These are phyloP conservation scores for Centropus unirufus DNA, from an alignment of 2,113 vertebrate species.

Conservation along the genomic window DNA sequence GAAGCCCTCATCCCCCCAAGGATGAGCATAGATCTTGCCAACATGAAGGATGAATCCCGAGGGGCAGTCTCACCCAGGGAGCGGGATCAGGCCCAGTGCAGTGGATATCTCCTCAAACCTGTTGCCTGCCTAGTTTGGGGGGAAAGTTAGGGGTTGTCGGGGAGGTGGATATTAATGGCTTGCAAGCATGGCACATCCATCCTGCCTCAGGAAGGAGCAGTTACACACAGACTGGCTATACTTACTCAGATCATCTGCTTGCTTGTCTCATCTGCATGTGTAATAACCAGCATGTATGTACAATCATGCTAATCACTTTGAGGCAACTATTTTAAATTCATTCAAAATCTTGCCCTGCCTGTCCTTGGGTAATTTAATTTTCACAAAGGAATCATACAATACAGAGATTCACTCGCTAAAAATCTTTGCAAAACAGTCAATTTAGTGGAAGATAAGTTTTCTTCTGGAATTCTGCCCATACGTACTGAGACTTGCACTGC, in stretches of 20 bases:
- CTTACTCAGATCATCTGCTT: not conserved
- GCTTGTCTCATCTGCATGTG: constrained; percentile 38
- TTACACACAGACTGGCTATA: not conserved
- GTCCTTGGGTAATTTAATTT: constrained; percentile 11
- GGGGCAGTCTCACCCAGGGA: not conserved
- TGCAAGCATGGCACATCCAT: not conserved
- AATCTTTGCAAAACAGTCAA: not conserved
- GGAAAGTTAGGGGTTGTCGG: not conserved
- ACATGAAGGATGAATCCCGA: not conserved
- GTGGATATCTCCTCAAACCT: not conserved
- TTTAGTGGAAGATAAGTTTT: not conserved
- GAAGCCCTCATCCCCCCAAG: not conserved
- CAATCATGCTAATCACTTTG: not conserved
- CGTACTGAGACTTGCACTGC: not conserved
- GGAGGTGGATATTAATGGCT: not conserved
- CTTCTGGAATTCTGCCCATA: constrained; percentile 5
- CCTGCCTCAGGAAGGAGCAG: not conserved
- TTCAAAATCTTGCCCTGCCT: constrained; percentile 1
- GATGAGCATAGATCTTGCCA: not conserved
- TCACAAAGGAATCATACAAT: not conserved
- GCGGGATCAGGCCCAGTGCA: not conserved
- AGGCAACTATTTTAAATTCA: constrained; percentile 8
- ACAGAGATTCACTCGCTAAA: not conserved
- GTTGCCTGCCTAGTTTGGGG: not conserved
- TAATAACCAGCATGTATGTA: not conserved